These are phyloP conservation scores for Syrrhaptes paradoxus DNA, from an alignment of 2,113 vertebrate genomes.

Conservation along the genomic window DNA sequence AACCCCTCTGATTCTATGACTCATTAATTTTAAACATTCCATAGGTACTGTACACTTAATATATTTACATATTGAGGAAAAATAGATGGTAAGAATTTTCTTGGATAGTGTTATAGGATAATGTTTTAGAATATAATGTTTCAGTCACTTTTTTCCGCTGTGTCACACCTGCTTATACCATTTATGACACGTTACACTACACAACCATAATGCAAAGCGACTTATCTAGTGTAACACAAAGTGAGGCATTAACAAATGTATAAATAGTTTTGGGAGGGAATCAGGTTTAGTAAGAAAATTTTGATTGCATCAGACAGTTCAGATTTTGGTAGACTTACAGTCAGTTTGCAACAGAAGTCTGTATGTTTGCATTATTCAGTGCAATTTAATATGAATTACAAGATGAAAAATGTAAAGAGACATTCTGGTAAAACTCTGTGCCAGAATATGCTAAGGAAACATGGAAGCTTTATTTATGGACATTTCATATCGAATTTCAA, in stretches of 20 bases:
- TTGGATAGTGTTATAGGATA: background rate
- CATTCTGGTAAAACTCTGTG: background rate
- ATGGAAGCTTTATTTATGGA: background rate
- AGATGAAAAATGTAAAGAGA: slow-evolving; percentile 1
- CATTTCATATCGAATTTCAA: background rate
- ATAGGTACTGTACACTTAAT: background rate
- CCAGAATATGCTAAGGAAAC: background rate
- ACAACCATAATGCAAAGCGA: slow-evolving; percentile 27
- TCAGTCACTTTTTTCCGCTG: background rate
- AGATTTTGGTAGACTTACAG: slow-evolving; percentile 39
- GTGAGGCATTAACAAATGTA: slow-evolving; percentile 42
- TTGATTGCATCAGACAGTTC: slow-evolving; percentile 31
- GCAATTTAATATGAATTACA: slow-evolving; percentile 22
- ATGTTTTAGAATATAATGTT: background rate
- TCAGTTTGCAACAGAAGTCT: background rate
- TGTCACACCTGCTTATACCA: slow-evolving; percentile 19
- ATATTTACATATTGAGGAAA: background rate
- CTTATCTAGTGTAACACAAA: slow-evolving; percentile 40
- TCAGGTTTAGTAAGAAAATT: slow-evolving; percentile 11
- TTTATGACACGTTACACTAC: background rate
- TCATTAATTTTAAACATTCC: background rate
- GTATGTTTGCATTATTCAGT: slow-evolving; percentile 40
- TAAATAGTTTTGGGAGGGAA: slow-evolving; percentile 5
- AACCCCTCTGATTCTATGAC: background rate
- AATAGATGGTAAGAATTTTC: background rate